phyloP scores from a whole-genome alignment of 2,888 invertebrate species.

The Andrena marginata region DNA sequence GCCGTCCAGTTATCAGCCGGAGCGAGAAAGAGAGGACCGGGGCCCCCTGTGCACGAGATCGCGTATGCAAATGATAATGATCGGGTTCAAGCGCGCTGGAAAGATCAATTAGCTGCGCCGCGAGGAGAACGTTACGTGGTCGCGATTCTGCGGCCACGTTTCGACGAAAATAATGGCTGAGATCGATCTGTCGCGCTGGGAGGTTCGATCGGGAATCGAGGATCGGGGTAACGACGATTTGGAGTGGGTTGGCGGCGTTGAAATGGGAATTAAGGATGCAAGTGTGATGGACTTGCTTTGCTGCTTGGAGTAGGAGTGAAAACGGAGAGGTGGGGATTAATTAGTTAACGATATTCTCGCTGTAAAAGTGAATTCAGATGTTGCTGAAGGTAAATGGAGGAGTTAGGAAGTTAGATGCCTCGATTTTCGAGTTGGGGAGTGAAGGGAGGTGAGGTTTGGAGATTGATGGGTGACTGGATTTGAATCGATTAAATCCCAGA shows the following conservation, averaged over 20 bases:
- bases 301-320: not conserved
- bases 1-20: not conserved
- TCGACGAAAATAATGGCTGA: slow-evolving; percentile 18
- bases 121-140: slow-evolving; percentile 71
- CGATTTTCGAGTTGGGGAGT: too few species aligned
- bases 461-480: too few species aligned
- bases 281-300: not conserved
- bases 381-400: too few species aligned
- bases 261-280: not conserved
- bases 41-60: slow-evolving; percentile 70
- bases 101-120: slow-evolving; percentile 81
- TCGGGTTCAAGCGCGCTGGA: slow-evolving; percentile 82
- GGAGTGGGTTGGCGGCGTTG: not conserved
- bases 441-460: too few species aligned
- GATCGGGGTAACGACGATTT: not conserved
- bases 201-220: not conserved
- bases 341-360: not conserved
- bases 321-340: not conserved
- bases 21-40: slow-evolving; percentile 60
- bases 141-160: slow-evolving; percentile 20
- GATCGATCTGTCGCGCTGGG: not conserved
- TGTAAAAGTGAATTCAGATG: not conserved
- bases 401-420: too few species aligned
- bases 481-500: too few species aligned
- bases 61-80: slow-evolving; percentile 82